These are phyloP conservation scores for Ameiurus melas DNA, from an alignment of 2,113 vertebrate genomes.

Conservation along the genomic window DNA sequence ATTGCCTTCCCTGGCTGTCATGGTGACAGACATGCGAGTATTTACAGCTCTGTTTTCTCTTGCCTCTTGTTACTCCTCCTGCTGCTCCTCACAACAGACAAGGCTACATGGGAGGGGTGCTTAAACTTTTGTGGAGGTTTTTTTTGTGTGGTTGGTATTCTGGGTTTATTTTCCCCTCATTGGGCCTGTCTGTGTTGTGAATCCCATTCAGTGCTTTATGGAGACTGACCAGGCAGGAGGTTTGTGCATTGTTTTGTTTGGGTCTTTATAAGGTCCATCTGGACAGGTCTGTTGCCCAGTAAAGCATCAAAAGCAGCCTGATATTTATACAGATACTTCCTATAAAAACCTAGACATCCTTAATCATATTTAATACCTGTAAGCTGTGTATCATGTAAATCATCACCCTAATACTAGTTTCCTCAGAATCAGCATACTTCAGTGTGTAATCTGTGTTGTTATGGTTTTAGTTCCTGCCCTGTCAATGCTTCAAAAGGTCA, in stretches of 20 bases:
- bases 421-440: slow-evolving; percentile 22
- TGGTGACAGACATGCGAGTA: slow-evolving; percentile 56
- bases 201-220: slow-evolving; percentile 48
- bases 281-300: slow-evolving; percentile 41
- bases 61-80: slow-evolving; percentile 51
- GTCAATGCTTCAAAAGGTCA: slow-evolving; percentile 23
- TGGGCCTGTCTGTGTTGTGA: slow-evolving; percentile 44
- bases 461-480: slow-evolving; percentile 5
- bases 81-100: slow-evolving; percentile 43
- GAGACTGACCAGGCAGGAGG: slow-evolving; percentile 49
- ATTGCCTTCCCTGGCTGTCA: slow-evolving; percentile 52
- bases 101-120: slow-evolving; percentile 31
- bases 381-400: slow-evolving; percentile 11
- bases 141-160: slow-evolving; percentile 36
- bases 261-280: slow-evolving; percentile 55
- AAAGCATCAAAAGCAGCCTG: slow-evolving; percentile 45
- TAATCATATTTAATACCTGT: slow-evolving; percentile 4
- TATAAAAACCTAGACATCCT: not conserved
- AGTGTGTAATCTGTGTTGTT: slow-evolving; percentile 19
- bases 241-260: slow-evolving; percentile 41
- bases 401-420: slow-evolving; percentile 36
- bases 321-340: not conserved
- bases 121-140: slow-evolving; percentile 32
- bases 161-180: slow-evolving; percentile 48
- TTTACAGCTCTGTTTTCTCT: slow-evolving; percentile 55